phyloP scores from a whole-genome alignment of 2,113 vertebrate genomes.

The Talpa occidentalis region DNA sequence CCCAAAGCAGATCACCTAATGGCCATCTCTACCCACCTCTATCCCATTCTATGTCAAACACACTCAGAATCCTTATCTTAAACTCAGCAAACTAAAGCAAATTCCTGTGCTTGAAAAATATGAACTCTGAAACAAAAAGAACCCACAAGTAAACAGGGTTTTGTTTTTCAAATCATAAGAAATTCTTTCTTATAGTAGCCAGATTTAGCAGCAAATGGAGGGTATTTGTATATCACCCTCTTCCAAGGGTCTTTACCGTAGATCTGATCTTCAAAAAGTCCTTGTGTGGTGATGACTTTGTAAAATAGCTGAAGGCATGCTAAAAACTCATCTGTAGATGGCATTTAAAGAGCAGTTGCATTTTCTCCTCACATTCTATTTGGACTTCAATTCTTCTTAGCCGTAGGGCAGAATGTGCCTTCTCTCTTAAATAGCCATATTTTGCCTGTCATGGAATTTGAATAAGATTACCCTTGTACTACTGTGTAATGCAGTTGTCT shows the following conservation, averaged over 20 bases:
- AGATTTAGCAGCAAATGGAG: neutral
- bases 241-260: slow-evolving; percentile 8
- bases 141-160: slow-evolving; percentile 6
- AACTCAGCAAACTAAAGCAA: neutral
- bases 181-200: neutral
- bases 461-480: slow-evolving; percentile 31
- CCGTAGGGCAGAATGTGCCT: slow-evolving; percentile 58
- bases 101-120: slow-evolving; percentile 11
- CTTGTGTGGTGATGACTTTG: neutral
- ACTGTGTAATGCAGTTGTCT: neutral
- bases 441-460: slow-evolving; percentile 61
- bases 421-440: slow-evolving; percentile 57
- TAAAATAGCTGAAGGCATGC: slow-evolving; percentile 31
- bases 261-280: slow-evolving; percentile 20
- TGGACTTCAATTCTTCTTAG: slow-evolving; percentile 61
- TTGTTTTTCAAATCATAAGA: slow-evolving; percentile 39
- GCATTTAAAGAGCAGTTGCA: slow-evolving; percentile 55
- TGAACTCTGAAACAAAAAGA: slow-evolving; percentile 1
- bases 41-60: neutral
- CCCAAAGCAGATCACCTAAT: neutral
- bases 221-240: neutral
- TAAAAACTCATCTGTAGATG: slow-evolving; percentile 26
- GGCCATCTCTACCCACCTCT: fast-evolving
- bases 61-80: neutral
- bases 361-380: slow-evolving; percentile 56